These are phyloP conservation scores for Drosophila pseudotalamancana DNA, from an alignment of 2,888 invertebrate species.

Conservation along the genomic window DNA sequence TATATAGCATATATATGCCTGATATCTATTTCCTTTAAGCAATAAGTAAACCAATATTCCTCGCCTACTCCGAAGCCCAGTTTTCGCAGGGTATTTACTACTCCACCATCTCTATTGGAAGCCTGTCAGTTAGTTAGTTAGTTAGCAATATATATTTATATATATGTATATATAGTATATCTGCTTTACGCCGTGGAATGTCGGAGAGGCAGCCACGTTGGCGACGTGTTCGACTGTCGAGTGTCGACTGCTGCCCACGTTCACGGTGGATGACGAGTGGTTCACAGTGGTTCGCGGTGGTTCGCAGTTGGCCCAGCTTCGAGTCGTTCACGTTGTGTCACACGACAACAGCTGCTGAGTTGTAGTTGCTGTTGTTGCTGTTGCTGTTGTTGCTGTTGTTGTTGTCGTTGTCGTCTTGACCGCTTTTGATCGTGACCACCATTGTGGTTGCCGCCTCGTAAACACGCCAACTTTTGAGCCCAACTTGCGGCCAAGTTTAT, in stretches of 20 bases:
- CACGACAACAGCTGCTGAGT: slow-evolving; percentile 51
- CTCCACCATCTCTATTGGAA: not conserved
- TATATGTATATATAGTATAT: slow-evolving; percentile 14
- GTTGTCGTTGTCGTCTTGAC: slow-evolving; percentile 55
- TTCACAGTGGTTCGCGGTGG: not conserved
- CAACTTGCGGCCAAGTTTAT: slow-evolving; percentile 68
- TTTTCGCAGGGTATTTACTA: slow-evolving; percentile 11
- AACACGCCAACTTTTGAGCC: slow-evolving; percentile 63
- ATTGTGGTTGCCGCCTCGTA: slow-evolving; percentile 81
- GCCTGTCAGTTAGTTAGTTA: not conserved
- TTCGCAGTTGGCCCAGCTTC: slow-evolving; percentile 12
- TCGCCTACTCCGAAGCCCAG: no score
- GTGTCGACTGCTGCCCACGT: slow-evolving; percentile 71
- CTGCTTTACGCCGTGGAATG: slow-evolving; percentile 60
- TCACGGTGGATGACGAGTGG: slow-evolving; percentile 1
- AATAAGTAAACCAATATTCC: no score
- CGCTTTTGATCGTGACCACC: slow-evolving; percentile 80
- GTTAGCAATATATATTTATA: not conserved
- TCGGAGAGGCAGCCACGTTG: slow-evolving; percentile 59
- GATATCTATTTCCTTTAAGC: no score
- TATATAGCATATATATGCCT: no score
- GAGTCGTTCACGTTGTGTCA: slow-evolving; percentile 49
- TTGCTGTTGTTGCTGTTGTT: slow-evolving; percentile 10
- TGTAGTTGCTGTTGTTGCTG: slow-evolving; percentile 15
- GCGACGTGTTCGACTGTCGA: slow-evolving; percentile 47